phyloP scores from a whole-genome alignment of 2,113 vertebrate species.

The Xenopus borealis region DNA sequence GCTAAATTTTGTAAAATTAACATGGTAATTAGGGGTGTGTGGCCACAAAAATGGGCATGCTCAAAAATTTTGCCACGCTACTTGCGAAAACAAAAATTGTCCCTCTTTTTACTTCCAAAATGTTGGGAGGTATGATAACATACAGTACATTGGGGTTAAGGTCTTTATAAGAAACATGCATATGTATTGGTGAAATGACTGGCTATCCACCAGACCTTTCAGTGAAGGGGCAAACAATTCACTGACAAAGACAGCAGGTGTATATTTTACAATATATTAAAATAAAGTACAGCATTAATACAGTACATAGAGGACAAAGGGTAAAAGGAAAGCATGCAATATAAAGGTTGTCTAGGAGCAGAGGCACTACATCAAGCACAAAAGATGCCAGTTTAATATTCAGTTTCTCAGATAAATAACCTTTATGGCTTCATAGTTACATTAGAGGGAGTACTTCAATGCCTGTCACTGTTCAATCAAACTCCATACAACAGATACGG shows the following conservation, averaged over 20 bases:
- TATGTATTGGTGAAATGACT: too few species aligned
- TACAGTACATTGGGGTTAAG: too few species aligned
- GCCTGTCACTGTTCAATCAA: not conserved
- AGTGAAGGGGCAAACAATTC: too few species aligned
- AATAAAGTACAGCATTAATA: not conserved
- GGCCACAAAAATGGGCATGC: too few species aligned
- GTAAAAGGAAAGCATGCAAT: not conserved
- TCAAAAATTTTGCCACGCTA: too few species aligned
- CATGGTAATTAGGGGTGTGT: too few species aligned
- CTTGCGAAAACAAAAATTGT: too few species aligned
- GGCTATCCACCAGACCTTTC: too few species aligned
- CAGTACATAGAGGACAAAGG: not conserved
- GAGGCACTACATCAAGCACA: not conserved
- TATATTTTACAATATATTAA: not conserved
- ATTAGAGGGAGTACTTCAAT: not conserved
- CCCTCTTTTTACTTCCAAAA: too few species aligned
- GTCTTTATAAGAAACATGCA: too few species aligned
- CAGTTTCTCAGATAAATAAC: slow-evolving; percentile 18
- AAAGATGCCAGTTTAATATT: slow-evolving; percentile 12
- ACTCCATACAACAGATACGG: not conserved
- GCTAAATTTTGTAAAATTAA: too few species aligned
- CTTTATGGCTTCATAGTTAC: slow-evolving; percentile 10
- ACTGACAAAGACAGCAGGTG: not conserved
- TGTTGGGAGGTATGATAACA: too few species aligned
- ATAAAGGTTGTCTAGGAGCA: slow-evolving; percentile 5